Percentiles rank a stretch among this genome's conserved stretches.
These are phyloP conservation scores for Oryctes rhinoceros DNA, from an alignment of 1,140 invertebrate species.

Conservation along the genomic window DNA sequence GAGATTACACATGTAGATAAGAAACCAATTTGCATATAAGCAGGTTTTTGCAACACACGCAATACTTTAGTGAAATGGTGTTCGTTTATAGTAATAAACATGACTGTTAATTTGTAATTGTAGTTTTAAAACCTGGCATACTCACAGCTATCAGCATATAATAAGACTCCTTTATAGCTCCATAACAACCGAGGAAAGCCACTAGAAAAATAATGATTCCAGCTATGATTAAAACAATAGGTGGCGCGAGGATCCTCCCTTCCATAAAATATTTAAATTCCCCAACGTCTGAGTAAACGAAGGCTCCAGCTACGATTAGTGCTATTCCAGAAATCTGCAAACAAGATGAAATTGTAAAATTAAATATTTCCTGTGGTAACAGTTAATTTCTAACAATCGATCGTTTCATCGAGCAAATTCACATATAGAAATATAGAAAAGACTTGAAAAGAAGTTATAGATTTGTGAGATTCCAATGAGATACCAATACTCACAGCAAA, in stretches of 20 bases:
- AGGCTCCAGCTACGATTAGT: constrained; percentile 67
- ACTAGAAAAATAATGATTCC: constrained; percentile 76
- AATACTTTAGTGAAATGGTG: background rate
- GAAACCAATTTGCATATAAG: background rate
- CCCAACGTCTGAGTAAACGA: constrained; percentile 66
- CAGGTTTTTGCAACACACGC: background rate
- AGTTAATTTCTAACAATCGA: no score
- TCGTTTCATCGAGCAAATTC: no score
- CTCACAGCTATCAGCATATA: constrained; percentile 72
- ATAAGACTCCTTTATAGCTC: constrained; percentile 74
- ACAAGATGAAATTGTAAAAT: constrained; percentile 41
- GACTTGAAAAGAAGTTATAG: no score
- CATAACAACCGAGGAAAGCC: constrained; percentile 78
- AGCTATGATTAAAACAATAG: constrained; percentile 71
- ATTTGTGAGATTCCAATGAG: no score
- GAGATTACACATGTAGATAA: background rate
- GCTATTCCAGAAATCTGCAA: constrained; percentile 70
- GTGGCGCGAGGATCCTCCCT: constrained; percentile 66
- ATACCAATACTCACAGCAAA: constrained; percentile 36
- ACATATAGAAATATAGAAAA: no score
- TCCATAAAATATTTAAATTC: constrained; percentile 69
- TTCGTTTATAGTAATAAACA: no score
- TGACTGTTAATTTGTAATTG: no score
- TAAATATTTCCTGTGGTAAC: background rate
- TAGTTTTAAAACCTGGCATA: background rate